Conservation (phyloP, 2,113 vertebrate species). For the Labeo rohita region DNA sequence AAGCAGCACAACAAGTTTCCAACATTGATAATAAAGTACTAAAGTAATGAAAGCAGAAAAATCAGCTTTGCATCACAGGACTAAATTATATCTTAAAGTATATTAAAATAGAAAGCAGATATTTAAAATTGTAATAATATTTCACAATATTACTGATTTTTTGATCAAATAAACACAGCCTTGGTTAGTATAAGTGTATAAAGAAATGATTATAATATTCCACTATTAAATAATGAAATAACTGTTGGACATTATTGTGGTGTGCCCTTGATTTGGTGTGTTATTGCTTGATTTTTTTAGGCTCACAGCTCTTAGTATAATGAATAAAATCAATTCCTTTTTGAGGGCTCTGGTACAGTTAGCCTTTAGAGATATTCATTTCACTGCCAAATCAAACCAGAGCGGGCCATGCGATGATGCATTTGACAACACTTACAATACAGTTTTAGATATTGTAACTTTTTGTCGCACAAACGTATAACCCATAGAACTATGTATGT, state of each 20-base stretch:
- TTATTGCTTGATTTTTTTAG: slow-evolving; percentile 2
- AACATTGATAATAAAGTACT: too few relatives aligned
- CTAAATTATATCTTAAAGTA: too few relatives aligned
- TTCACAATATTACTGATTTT: too few relatives aligned
- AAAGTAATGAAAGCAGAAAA: too few relatives aligned
- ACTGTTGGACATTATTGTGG: not conserved
- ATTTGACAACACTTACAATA: not conserved
- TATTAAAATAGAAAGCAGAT: too few relatives aligned
- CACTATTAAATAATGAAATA: not conserved
- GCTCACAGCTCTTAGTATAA: slow-evolving; percentile 25
- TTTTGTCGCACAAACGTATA: not conserved
- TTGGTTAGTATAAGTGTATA: not conserved
- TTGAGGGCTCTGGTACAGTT: not conserved
- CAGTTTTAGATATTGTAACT: slow-evolving; percentile 9
- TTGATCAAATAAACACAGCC: too few relatives aligned
- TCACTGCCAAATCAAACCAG: slow-evolving; percentile 25
- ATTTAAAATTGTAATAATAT: too few relatives aligned
- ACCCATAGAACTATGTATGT: not conserved
- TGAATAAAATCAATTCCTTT: slow-evolving; percentile 14
- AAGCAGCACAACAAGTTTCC: too few relatives aligned
- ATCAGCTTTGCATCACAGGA: too few relatives aligned
- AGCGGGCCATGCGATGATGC: slow-evolving; percentile 1
- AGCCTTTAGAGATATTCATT: slow-evolving; percentile 27
- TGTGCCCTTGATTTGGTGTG: not conserved
- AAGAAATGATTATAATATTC: not conserved